phyloP scores from a whole-genome alignment of 2,113 vertebrate species.

The Odocoileus hemionus region DNA sequence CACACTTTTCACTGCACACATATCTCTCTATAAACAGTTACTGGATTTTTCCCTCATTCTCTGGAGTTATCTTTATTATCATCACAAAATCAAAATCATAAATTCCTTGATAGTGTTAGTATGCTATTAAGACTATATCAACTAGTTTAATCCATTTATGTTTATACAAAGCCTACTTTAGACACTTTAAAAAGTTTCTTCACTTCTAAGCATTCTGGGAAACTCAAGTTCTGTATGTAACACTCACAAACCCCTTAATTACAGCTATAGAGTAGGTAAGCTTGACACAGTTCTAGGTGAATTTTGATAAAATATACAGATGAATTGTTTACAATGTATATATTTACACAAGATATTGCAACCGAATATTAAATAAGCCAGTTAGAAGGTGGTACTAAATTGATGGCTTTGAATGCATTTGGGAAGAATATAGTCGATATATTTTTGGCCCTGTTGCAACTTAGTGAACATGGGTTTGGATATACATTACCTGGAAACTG shows the following conservation, averaged over 20 bases:
- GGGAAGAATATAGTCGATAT: background rate
- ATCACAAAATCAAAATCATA: background rate
- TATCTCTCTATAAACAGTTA: background rate
- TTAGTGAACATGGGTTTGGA: background rate
- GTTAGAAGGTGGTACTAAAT: background rate
- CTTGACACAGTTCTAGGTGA: background rate
- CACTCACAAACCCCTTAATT: background rate
- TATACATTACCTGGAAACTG: background rate
- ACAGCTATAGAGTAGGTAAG: background rate
- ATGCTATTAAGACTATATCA: background rate
- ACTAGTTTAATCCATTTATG: background rate
- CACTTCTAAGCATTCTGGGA: background rate
- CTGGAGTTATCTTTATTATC: background rate
- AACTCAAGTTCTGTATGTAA: background rate
- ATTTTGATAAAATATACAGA: background rate
- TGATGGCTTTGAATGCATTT: background rate
- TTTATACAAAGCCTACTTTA: background rate
- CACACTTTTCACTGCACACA: slow-evolving; percentile 4
- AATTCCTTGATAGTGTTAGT: background rate
- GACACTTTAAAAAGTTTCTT: background rate
- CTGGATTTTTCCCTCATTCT: background rate
- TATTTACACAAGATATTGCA: background rate
- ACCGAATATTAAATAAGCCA: background rate
- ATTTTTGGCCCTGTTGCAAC: background rate
- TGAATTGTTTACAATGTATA: background rate